Evolutionary conservation across 2,797 vertebrate genomes (phyloP).

Genomic region (Loriculus beryllinus): DNA sequence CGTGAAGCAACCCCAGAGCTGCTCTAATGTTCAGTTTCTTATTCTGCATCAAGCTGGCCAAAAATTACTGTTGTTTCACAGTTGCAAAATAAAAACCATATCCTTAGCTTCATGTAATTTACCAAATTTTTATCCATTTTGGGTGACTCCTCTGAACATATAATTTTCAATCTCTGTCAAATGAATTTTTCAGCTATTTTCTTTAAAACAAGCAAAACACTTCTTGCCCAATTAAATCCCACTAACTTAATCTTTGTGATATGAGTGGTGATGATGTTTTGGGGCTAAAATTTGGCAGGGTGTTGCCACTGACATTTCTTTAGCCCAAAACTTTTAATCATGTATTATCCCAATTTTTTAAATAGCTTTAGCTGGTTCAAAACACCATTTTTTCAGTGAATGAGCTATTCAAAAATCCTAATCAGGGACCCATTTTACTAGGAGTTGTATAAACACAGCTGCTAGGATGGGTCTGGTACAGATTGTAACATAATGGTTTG

Average conservation of each 20-base stretch:
- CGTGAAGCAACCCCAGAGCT: not conserved
- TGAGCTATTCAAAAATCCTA: slow-evolving; percentile 44
- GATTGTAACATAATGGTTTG: not conserved
- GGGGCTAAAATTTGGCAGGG: slow-evolving; percentile 23
- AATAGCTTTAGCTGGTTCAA: slow-evolving; percentile 48
- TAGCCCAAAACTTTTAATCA: slow-evolving; percentile 45
- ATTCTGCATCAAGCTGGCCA: not conserved
- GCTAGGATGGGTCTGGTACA: slow-evolving; percentile 40
- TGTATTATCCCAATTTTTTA: slow-evolving; percentile 35
- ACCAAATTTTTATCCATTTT: not conserved
- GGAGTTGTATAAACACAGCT: slow-evolving; percentile 56
- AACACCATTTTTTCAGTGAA: slow-evolving; percentile 44
- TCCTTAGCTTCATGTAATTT: not conserved
- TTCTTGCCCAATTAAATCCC: not conserved
- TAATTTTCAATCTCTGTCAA: not conserved
- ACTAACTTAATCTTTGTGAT: not conserved
- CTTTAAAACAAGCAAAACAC: not conserved
- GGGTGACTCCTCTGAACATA: not conserved
- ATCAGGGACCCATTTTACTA: slow-evolving; percentile 45
- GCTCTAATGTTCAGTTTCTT: not conserved
- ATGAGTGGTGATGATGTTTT: not conserved
- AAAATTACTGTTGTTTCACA: not conserved
- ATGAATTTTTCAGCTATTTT: not conserved
- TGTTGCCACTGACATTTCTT: slow-evolving; percentile 13
- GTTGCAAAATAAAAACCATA: not conserved